Conservation (phyloP, 1,140 invertebrate genomes). For the Macrobrachium rosenbergii region DNA sequence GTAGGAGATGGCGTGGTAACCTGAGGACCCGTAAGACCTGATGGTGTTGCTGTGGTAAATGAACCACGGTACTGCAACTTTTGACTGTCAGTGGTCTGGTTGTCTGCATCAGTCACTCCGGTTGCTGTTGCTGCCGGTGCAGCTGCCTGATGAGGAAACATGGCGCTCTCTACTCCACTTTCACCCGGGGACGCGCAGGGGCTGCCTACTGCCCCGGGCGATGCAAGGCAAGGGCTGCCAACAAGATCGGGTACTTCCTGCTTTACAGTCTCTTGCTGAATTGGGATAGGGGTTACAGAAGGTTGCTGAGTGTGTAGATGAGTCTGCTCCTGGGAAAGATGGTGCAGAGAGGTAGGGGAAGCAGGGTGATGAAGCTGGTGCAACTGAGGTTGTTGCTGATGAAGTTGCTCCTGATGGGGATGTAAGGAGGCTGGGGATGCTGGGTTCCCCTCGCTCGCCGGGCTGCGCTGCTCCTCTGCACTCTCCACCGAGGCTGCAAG, state of each 20-base stretch:
- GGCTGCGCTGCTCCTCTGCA: slow-evolving; percentile 52
- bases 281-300: slow-evolving; percentile 39
- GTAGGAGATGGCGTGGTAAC: slow-evolving; percentile 65
- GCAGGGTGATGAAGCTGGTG: slow-evolving; percentile 24
- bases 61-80: slow-evolving; percentile 63
- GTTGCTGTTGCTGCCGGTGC: slow-evolving; percentile 54
- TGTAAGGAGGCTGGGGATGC: slow-evolving; percentile 30
- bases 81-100: slow-evolving; percentile 32
- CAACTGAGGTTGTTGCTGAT: slow-evolving; percentile 26
- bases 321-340: slow-evolving; percentile 21
- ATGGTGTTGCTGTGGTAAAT: slow-evolving; percentile 58
- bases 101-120: slow-evolving; percentile 19
- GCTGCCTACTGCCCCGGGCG: slow-evolving; percentile 39
- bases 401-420: slow-evolving; percentile 47
- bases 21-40: slow-evolving; percentile 57
- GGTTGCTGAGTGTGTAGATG: slow-evolving; percentile 39
- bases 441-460: slow-evolving; percentile 43
- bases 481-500: slow-evolving; percentile 58
- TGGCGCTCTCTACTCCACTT: slow-evolving; percentile 35
- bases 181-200: slow-evolving; percentile 43
- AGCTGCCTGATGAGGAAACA: slow-evolving; percentile 51
- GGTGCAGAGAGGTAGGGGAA: slow-evolving; percentile 23
- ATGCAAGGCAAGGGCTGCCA: slow-evolving; percentile 39
- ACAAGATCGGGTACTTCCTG: slow-evolving; percentile 46
- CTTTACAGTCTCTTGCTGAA: slow-evolving; percentile 54